These are phyloP conservation scores for Montifringilla adamsi DNA, from an alignment of 2,113 vertebrate species.

Conservation along the genomic window DNA sequence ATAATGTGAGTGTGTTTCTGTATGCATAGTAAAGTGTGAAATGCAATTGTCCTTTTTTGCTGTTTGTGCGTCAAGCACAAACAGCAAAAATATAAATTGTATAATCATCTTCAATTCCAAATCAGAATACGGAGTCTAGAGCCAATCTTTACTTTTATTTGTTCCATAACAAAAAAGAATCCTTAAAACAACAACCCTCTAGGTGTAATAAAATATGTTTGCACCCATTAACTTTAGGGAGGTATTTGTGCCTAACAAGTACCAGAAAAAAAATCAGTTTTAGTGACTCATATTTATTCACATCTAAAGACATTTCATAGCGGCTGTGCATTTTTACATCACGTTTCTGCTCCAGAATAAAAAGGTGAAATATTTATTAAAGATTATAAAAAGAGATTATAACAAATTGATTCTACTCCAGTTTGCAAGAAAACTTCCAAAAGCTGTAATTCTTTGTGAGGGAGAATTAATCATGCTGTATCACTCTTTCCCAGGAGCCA, in stretches of 20 bases:
- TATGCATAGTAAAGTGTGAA: not conserved
- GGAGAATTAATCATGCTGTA: not conserved
- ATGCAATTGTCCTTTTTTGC: not conserved
- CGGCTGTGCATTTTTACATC: not conserved
- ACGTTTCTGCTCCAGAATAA: not conserved
- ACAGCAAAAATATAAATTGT: not conserved
- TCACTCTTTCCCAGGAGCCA: not conserved
- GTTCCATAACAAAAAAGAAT: not conserved
- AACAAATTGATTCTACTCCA: conserved; percentile 8
- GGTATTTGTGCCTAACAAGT: not conserved
- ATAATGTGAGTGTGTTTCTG: not conserved
- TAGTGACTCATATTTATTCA: not conserved
- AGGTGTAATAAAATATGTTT: not conserved
- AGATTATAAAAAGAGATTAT: not conserved
- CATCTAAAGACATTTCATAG: not conserved
- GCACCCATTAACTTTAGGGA: not conserved
- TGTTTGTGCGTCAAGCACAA: not conserved
- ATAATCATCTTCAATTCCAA: not conserved
- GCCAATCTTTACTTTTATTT: not conserved
- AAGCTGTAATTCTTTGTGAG: conserved; percentile 14
- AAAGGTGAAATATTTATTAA: conserved; percentile 41
- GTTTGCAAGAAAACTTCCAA: not conserved
- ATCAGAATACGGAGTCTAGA: not conserved
- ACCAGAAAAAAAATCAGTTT: not conserved
- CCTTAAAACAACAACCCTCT: not conserved